A percentile compares a stretch with the other conserved stretches of the same genome.
These are phyloP conservation scores for Ectropis crepuscularia DNA, from an alignment of 2,888 invertebrate genomes.

Conservation along the genomic window DNA sequence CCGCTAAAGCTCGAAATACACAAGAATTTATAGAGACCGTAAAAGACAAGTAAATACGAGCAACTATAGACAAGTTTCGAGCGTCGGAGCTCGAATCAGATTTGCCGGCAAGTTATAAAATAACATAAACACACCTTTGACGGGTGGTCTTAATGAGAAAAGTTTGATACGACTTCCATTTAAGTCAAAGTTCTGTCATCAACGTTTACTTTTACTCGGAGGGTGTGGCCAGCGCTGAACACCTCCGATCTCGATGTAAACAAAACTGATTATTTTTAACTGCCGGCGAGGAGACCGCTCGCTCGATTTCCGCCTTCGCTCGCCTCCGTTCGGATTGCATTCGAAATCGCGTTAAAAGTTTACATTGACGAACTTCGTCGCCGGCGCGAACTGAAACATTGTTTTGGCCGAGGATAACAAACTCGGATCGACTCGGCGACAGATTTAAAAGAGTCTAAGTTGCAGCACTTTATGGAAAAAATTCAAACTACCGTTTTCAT, in stretches of 20 bases:
- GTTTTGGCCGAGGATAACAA: slow-evolving; percentile 62
- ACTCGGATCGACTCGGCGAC: slow-evolving; percentile 51
- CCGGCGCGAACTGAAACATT: slow-evolving; percentile 58
- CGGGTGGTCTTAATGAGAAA: slow-evolving; percentile 82
- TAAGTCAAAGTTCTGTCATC: slow-evolving; percentile 81
- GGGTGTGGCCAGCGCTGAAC: slow-evolving; percentile 56
- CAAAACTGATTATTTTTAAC: slow-evolving; percentile 69
- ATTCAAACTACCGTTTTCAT: slow-evolving; percentile 35
- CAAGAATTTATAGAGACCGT: slow-evolving; percentile 31
- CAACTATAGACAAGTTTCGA: slow-evolving; percentile 37
- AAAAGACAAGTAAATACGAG: slow-evolving; percentile 37
- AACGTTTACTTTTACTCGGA: slow-evolving; percentile 67
- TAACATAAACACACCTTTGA: slow-evolving; percentile 82
- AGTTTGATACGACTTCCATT: slow-evolving; percentile 81
- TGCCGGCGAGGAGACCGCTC: slow-evolving; percentile 50
- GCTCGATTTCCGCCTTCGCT: slow-evolving; percentile 64
- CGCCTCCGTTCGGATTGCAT: slow-evolving; percentile 69
- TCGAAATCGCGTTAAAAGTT: slow-evolving; percentile 74
- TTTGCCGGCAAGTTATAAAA: slow-evolving; percentile 75
- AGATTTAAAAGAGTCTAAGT: slow-evolving; percentile 39
- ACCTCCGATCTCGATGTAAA: slow-evolving; percentile 68
- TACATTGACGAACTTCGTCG: slow-evolving; percentile 62
- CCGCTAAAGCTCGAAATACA: slow-evolving; percentile 18
- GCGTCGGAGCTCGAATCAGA: slow-evolving; percentile 54
- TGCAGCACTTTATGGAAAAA: slow-evolving; percentile 32